Base-by-base conservation (phyloP, 2,797 vertebrate genomes). In the Amphiprion clarkii region DNA sequence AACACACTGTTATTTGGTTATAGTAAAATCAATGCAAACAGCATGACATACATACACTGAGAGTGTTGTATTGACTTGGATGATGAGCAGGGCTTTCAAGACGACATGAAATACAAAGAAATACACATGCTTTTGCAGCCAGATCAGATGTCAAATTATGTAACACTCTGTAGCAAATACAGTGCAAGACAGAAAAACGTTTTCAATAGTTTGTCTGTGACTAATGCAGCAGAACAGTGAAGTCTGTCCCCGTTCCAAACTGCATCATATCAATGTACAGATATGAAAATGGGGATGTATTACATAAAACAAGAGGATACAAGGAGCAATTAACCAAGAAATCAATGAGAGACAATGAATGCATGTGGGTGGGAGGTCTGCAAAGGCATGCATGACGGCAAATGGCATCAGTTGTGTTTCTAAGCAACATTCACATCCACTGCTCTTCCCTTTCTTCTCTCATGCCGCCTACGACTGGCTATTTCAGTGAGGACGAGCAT, bases 391-490 rank as follows among this genome's bases (percentile, higher is more conserved):
- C 62, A 71, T 72, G 73, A 83, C 63, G 77, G 71, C 59, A 66
- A 82, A 78, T 17, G 67, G 77, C 81, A 78, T 81, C 69, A 67
- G 80, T 79, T 67, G 76, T 75, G 93, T 94, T 92, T 88, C 93
- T 63, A 91, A 90, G 92, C 93, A 93, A 94, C 93, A 74, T 88
- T 79, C 88, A 77, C 84, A 83, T 89, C 76, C 83, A 71, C 78
- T 23, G 72, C 85, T 83, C 74, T 72, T 82, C 60, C 52, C 67
- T 84, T 74, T 83, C 63, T 80, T 70, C 74, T 79, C 83, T 86
- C 68, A 51, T 10, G 33, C 85, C 87, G 71, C 92, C 92, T 81
- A 90, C 91, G 71, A 53, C 68, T 31, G 58, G 31, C 65, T 86
- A 61, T 86, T 85, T 84, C 44, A 78, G 74, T 4, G 72, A 76